phyloP scores from a whole-genome alignment of 2,888 invertebrate genomes.

The Rhagonycha lutea region DNA sequence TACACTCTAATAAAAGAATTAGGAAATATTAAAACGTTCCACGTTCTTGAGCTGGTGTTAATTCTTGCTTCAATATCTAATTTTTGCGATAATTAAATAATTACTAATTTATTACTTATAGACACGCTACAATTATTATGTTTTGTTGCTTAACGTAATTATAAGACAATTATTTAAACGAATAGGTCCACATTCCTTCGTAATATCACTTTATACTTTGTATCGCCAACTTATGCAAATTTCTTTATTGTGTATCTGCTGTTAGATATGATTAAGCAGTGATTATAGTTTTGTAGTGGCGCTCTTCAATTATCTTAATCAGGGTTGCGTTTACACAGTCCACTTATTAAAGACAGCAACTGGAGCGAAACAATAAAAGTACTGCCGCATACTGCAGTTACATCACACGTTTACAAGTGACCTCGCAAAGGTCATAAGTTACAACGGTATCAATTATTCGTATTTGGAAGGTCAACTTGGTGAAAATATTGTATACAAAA shows the following conservation, averaged over 20 bases:
- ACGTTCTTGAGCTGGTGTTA: background rate
- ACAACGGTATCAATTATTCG: background rate
- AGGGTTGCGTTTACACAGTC: constrained; percentile 19
- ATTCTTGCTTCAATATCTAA: background rate
- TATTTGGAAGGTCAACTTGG: background rate
- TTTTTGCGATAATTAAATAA: background rate
- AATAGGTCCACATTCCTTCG: background rate
- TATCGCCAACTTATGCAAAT: constrained; percentile 13
- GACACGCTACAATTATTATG: background rate
- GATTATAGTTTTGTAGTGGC: constrained; percentile 17
- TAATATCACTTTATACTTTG: constrained; percentile 3
- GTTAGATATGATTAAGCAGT: constrained; percentile 6
- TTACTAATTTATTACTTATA: background rate
- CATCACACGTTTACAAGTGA: constrained; percentile 12
- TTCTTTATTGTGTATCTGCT: constrained; percentile 10
- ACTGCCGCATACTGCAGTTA: constrained; percentile 15
- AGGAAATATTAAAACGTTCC: background rate
- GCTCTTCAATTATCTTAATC: constrained; percentile 17
- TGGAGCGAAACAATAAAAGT: constrained; percentile 22
- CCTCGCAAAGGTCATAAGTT: constrained; percentile 9
- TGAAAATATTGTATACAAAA: background rate
- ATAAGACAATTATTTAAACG: background rate
- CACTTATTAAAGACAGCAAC: constrained; percentile 17
- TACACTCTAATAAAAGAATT: background rate
- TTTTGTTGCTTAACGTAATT: background rate